Evolutionary conservation across 2,113 vertebrate genomes (phyloP).

Genomic region (Micronisus gabar): DNA sequence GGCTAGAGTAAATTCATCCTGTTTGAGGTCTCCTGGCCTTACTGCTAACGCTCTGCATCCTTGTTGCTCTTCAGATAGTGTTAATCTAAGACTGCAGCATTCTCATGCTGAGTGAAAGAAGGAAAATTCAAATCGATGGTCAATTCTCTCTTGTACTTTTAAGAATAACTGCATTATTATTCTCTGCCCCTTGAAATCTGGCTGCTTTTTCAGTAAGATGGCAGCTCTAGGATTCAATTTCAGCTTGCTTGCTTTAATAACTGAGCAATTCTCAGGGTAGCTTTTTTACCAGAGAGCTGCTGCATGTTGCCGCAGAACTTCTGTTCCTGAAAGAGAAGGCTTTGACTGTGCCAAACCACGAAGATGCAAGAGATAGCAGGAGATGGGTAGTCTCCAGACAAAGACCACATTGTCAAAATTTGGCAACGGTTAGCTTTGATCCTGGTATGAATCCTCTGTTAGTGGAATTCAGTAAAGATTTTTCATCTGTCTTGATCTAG

Average conservation of each 20-base stretch:
- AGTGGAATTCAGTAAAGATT: not conserved
- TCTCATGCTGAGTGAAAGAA: not conserved
- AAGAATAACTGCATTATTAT: not conserved
- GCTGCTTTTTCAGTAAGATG: not conserved
- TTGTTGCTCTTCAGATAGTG: not conserved
- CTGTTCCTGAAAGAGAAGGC: not conserved
- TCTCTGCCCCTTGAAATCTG: not conserved
- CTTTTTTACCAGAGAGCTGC: not conserved
- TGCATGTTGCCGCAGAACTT: not conserved
- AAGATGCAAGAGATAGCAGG: not conserved
- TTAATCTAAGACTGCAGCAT: not conserved
- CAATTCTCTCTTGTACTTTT: not conserved
- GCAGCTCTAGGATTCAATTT: not conserved
- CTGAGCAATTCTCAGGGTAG: not conserved
- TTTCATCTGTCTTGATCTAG: not conserved
- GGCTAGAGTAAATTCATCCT: not conserved
- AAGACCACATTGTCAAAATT: not conserved
- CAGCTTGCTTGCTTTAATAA: not conserved
- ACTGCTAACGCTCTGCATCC: not conserved
- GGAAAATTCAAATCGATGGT: not conserved
- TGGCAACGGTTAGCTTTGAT: not conserved
- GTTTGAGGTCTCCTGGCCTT: not conserved
- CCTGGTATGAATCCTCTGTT: not conserved
- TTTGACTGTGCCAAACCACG: not conserved
- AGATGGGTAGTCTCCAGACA: not conserved